Evolutionary conservation across 2,113 vertebrate genomes (phyloP).

Genomic region (Rhynchomys soricoides): DNA sequence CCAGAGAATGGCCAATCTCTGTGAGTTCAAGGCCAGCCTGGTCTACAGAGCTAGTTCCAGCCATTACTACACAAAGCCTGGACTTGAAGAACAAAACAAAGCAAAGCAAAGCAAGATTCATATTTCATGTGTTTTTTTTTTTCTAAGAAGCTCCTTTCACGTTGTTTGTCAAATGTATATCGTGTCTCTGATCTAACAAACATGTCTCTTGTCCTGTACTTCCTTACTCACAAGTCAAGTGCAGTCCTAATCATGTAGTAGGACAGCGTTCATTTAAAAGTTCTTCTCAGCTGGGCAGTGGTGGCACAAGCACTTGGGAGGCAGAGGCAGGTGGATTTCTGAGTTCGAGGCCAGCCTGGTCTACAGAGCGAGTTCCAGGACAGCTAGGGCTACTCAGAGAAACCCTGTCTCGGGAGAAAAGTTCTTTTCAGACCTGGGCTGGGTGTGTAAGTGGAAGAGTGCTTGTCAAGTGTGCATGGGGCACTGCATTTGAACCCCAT

Average conservation of each 20-base stretch:
- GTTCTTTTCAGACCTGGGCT: too few species aligned
- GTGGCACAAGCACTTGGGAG: too few species aligned
- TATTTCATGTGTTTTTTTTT: background rate
- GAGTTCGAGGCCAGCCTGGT: too few species aligned
- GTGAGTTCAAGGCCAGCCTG: background rate
- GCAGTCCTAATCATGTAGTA: background rate
- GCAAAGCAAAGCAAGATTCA: background rate
- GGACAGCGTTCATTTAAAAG: background rate
- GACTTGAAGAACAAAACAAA: background rate
- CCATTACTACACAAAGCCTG: background rate
- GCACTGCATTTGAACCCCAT: background rate
- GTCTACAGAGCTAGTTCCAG: background rate
- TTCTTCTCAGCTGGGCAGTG: too few species aligned
- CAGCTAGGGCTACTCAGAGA: too few species aligned
- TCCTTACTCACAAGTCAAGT: background rate
- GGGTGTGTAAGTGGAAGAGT: background rate
- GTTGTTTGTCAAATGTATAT: background rate
- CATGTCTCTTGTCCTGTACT: background rate
- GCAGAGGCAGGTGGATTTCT: too few species aligned
- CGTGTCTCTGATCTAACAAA: background rate
- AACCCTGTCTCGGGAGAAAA: too few species aligned
- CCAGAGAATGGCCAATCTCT: background rate
- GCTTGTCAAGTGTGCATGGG: background rate
- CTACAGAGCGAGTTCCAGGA: too few species aligned
- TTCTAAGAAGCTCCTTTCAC: background rate